Percentiles rank a stretch among this genome's conserved stretches.
Evolutionary conservation across 2,113 vertebrate species (phyloP).

Genomic region (Dissostichus mawsoni): DNA sequence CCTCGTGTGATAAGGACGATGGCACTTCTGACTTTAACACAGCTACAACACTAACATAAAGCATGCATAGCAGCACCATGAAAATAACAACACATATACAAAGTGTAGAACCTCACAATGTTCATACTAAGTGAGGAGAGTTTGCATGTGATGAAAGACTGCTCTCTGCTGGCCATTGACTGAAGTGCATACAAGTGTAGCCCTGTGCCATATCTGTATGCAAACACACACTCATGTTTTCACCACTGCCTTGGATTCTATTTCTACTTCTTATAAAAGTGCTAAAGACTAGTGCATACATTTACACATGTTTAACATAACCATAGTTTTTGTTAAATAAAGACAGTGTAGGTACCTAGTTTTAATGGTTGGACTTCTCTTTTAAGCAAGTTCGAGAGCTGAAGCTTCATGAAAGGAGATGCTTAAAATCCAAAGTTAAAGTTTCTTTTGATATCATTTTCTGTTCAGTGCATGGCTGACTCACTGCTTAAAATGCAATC

Average conservation of each 20-base stretch:
- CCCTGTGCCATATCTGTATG: background rate
- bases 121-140: background rate
- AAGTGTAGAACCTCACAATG: slow-evolving; percentile 8
- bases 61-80: slow-evolving; percentile 21
- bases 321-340: background rate
- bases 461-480: slow-evolving; percentile 37
- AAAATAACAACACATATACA: slow-evolving; percentile 6
- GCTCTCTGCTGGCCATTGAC: slow-evolving; percentile 73
- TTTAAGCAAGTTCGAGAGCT: slow-evolving; percentile 7
- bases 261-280: slow-evolving; percentile 18
- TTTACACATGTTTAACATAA: background rate
- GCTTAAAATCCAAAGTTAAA: slow-evolving; percentile 46
- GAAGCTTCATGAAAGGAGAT: slow-evolving; percentile 58
- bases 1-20: slow-evolving; percentile 57
- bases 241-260: slow-evolving; percentile 2
- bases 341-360: slow-evolving; percentile 6
- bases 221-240: slow-evolving; percentile 1
- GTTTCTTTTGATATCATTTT: slow-evolving; percentile 15
- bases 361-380: slow-evolving; percentile 32
- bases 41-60: slow-evolving; percentile 33
- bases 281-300: background rate
- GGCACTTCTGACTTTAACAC: slow-evolving; percentile 37
- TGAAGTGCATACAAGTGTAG: slow-evolving; percentile 27
- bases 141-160: slow-evolving; percentile 66
- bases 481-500: slow-evolving; percentile 24